phyloP scores from a whole-genome alignment of 2,113 vertebrate genomes.

The Myanophis thanlyinensis region DNA sequence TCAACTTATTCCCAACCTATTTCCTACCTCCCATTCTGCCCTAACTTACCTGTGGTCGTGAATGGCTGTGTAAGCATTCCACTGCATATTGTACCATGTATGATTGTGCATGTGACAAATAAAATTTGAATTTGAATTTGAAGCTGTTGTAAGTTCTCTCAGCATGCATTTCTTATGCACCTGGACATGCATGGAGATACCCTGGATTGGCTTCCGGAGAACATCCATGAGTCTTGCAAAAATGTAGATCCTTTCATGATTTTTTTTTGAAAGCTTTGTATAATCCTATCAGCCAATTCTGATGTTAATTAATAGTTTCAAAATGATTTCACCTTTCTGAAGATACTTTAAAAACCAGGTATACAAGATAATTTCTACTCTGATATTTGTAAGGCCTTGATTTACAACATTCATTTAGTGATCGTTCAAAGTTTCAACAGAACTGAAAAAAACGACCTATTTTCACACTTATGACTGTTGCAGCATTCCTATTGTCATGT shows the following conservation, averaged over 20 bases:
- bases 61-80: no score
- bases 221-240: background rate
- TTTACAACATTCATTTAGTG: no score
- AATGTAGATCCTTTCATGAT: background rate
- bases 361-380: background rate
- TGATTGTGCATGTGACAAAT: no score
- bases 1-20: no score
- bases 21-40: no score
- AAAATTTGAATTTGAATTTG: no score
- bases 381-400: background rate
- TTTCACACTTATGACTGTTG: no score
- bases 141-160: background rate
- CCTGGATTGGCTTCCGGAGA: background rate
- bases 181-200: background rate
- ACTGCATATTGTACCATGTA: no score
- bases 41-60: no score
- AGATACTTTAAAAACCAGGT: background rate
- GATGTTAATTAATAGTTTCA: background rate
- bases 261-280: background rate
- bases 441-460: no score
- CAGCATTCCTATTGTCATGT: no score
- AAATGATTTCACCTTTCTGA: background rate
- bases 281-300: background rate
- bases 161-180: background rate
- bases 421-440: no score